These are phyloP conservation scores for Epizoanthus scotinus DNA, from an alignment of 92 coral and sea anemone species.

Conservation along the genomic window DNA sequence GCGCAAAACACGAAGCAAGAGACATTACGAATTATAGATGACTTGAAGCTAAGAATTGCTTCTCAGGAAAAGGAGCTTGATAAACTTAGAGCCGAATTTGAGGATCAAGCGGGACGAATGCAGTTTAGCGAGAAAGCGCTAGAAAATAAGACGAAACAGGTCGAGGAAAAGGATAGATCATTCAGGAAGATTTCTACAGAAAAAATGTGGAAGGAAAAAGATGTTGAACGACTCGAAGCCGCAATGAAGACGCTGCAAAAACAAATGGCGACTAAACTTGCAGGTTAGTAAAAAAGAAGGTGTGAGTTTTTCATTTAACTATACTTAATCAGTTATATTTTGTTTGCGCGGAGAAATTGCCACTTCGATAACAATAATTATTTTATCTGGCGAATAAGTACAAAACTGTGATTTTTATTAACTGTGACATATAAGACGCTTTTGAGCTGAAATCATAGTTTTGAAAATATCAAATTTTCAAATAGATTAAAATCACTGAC, in stretches of 20 bases:
- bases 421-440: no score
- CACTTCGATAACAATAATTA: no score
- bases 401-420: no score
- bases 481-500: no score
- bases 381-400: no score
- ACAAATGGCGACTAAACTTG: constrained; percentile 22
- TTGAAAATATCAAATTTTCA: no score
- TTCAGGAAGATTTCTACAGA: constrained; percentile 62
- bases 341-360: background rate
- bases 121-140: constrained; percentile 53
- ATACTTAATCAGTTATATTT: background rate
- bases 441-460: no score
- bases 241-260: constrained; percentile 43
- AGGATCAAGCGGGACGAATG: constrained; percentile 58
- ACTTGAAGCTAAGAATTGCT: constrained; percentile 37
- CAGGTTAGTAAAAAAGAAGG: constrained; percentile 49
- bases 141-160: constrained; percentile 42
- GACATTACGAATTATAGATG: constrained; percentile 34
- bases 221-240: constrained; percentile 55
- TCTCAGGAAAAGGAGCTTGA: constrained; percentile 56
- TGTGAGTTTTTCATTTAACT: background rate
- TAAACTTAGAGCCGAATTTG: constrained; percentile 53
- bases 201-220: constrained; percentile 38
- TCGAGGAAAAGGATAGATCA: constrained; percentile 56
- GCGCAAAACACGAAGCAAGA: constrained; percentile 37